Evolutionary conservation across 2,888 invertebrate genomes (phyloP), one percentile per base, ranked within the genome.

Genomic region (Nymphalis urticae): DNA sequence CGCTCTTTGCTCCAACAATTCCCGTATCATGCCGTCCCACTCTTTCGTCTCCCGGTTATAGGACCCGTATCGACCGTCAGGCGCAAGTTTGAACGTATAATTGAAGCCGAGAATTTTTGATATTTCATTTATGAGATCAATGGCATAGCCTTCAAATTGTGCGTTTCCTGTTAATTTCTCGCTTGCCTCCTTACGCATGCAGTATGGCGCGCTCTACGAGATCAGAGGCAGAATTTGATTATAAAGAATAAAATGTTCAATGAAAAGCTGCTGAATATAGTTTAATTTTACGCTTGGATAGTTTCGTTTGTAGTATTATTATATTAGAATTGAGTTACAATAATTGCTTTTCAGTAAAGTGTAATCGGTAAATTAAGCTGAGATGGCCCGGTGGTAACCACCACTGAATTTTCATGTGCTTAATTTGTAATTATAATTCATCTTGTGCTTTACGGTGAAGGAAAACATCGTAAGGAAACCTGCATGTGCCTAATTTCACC

Each of bases 71-170:
- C 96, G 94, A 78, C 96, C 96, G 88, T 97, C 97, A 13, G 97
- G 97, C 66, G 97, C 97, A 73, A 97, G 90, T 79, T 95, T 95
- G 85, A 97, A 96, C 79, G 96, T 96, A 86, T 97, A 97, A 92
- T 97, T 97, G 90, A 97, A 97, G 73, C 97, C 97, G 77, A 97
- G 93, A 74, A 96, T 94, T 82, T 95, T 95, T 63, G 98, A 96
- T 88, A 99, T 97, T 92, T 98, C 98, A 82, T 97, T 95, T 82
- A 99, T 96, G 72, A 99, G 93, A 93, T 99, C 99, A 73, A 99
- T 96, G 75, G 97, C 97, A 92, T 98, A 99, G 48, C 98, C 98
- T 86, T 98, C 98, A 87, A 96, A 98, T 80, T 97, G 97, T 78
- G 97, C 97, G 88, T 98, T 98, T 51, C 98, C 98, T 7, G 95